Base-by-base conservation (phyloP, 2,113 vertebrate species). In the Prolemur simus region DNA sequence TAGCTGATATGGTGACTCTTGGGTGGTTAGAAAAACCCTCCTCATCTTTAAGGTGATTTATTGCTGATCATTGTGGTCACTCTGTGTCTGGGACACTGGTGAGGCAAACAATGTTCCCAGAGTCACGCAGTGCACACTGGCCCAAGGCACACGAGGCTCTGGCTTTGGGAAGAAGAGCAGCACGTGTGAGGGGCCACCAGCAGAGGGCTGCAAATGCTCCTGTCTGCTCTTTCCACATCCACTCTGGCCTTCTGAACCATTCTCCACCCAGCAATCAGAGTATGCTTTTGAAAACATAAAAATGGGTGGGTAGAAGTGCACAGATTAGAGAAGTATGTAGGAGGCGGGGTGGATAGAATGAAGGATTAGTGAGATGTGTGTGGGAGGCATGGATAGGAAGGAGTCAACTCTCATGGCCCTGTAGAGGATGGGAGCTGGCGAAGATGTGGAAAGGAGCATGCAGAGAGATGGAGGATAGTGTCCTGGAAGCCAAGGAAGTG, bases 81-180 rank as follows among this genome's bases (percentile, higher is more conserved):
- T 52, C 34, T 34, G 12, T 7, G 2, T 29, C 13, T 13, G 5
- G 66, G 60, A 86, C 27, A 39, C 52, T 32, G 27, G 12, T 4
- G 21, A 91, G 78, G 66, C n/a, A 18, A 49, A 52, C 6, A 8
- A 56, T 60, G 39, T 60, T 29, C 32, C 15, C 21, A 23, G 39
- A 23, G 68, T 32, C 34, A 5, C 1, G 17, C 25, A n/a, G 9
- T 23, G 13, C 3, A 13, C 3, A 5, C 5, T 52, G 42, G 6
- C n/a, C 14, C 14, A 68, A 32, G 6, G 5, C 11, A 29, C 21
- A 83, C 0, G 10, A 23, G 15, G 7, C 21, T 64, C 15, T 17
- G 80, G 56, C 37, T 74, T 63, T 23, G 49, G 81, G 45, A 64
- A 6, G 12, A 54, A n/a, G n/a, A 39, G 15, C 27, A 34, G 69